Base-by-base conservation (phyloP, 2,113 vertebrate genomes). In the Serilophus lunatus region DNA sequence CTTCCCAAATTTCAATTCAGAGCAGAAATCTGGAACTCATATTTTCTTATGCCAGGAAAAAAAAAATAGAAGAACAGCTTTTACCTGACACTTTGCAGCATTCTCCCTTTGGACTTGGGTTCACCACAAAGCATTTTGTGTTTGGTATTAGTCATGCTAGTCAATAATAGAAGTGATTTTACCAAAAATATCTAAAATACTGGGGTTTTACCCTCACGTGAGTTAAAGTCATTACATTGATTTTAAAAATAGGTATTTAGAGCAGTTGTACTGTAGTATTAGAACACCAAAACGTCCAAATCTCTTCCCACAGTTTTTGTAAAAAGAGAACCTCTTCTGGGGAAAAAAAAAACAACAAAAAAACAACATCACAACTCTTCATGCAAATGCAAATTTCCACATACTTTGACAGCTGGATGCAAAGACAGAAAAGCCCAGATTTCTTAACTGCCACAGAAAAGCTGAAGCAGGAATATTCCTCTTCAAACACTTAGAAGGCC, bases 291-390 rank as follows among this genome's bases (percentile, higher is more conserved):
- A 85, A 86, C 33, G 72, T 81, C 82, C 86, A 93, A 77, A 63
- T 66, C 17, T 83, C 87, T 92, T 96, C 93, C 92, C 90, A 85
- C 85, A 61, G 71, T 15, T 93, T 92, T 85, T 70, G n/a, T 80
- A 95, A 95, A 95, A 91, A 92, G 69, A 96, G 86, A 91, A 89
- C 6, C 13, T 83, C 65, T 94, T 82, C 79, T 66, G 35, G 35
- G 68, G 7, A 45, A 56, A 88, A 53, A 82, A 61, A 71, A 2
- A 44, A 44, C 44, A 0, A 8, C 35, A 66, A n/a, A 16, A n/a
- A 24, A 2, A 20, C 42, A 13, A 64, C 40, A 44, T 15, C 44
- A 18, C 4, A 16, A 44, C 24, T 33, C 33, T 71, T 74, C 64
- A 66, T 64, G 60, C 16, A 86, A 94, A 95, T 66, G 80, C 38